A percentile compares a stretch with the other conserved stretches of the same genome.
These are phyloP conservation scores for Xestia ashworthii DNA, from an alignment of 2,888 invertebrate species.

Conservation along the genomic window DNA sequence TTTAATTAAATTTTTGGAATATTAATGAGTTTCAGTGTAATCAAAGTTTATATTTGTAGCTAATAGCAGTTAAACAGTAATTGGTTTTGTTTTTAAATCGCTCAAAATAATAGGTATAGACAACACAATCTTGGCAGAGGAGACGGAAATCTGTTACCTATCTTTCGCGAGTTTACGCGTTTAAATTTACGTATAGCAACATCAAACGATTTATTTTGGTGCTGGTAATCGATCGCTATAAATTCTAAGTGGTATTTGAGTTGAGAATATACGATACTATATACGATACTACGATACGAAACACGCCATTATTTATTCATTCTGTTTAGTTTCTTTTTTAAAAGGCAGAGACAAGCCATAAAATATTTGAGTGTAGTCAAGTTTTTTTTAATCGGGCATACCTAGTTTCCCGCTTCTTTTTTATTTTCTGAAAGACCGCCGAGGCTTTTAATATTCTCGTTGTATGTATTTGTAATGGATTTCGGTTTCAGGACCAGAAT, in stretches of 20 bases:
- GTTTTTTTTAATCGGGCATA: background rate
- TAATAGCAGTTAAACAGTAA: constrained; percentile 1
- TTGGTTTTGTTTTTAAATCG: constrained; percentile 22
- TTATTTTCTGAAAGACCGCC: constrained; percentile 1
- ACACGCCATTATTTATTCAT: constrained; percentile 27
- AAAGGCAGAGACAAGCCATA: constrained; percentile 39
- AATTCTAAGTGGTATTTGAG: constrained; percentile 47
- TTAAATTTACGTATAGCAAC: constrained; percentile 34
- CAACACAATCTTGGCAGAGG: constrained; percentile 40
- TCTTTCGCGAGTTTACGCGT: constrained; percentile 43
- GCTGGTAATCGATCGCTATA: constrained; percentile 51
- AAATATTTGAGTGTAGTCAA: background rate
- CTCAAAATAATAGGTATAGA: constrained; percentile 21
- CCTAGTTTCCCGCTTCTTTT: constrained; percentile 21
- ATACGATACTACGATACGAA: no score
- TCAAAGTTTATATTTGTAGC: constrained; percentile 20
- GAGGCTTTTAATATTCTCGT: background rate
- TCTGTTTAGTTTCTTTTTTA: constrained; percentile 49
- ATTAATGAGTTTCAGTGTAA: constrained; percentile 15
- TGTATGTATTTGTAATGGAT: background rate
- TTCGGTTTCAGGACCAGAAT: background rate
- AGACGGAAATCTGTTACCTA: constrained; percentile 47
- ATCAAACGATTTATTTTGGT: constrained; percentile 67
- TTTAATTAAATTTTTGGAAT: constrained; percentile 26
- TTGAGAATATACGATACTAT: constrained; percentile 48